Evolutionary conservation across 2,113 vertebrate genomes (phyloP).

Genomic region (Arothron firmamentum): DNA sequence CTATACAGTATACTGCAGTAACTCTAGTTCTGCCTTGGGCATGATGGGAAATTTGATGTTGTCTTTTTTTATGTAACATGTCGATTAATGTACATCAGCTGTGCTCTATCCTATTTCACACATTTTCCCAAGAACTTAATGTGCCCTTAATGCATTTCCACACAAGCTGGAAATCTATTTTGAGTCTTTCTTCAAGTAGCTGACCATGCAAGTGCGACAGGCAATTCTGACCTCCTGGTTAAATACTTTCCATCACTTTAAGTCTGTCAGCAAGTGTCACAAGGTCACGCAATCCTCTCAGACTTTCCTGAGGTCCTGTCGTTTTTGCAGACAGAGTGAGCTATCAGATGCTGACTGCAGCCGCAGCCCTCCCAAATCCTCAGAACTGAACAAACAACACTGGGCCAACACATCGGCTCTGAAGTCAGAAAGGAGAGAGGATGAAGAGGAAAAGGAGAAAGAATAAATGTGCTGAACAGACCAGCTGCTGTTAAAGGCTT

Average conservation of each 20-base stretch:
- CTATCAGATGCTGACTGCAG: constrained; percentile 25
- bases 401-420: neutral
- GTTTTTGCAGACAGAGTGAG: constrained; percentile 21
- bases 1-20: constrained; percentile 13
- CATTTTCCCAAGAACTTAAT: constrained; percentile 45
- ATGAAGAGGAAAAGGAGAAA: constrained; percentile 35
- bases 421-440: constrained; percentile 29
- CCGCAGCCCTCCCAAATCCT: constrained; percentile 27
- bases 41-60: neutral
- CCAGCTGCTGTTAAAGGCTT: constrained; percentile 30
- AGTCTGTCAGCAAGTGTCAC: constrained; percentile 53
- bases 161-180: constrained; percentile 33
- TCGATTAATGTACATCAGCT: constrained; percentile 44
- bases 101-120: constrained; percentile 54
- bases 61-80: constrained; percentile 43
- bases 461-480: constrained; percentile 45
- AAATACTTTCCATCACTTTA: constrained; percentile 55
- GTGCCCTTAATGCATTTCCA: constrained; percentile 32
- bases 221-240: constrained; percentile 31
- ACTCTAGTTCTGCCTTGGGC: constrained; percentile 4
- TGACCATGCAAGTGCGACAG: constrained; percentile 14
- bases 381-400: constrained; percentile 35
- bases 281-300: constrained; percentile 39
- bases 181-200: constrained; percentile 19
- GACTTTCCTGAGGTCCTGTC: constrained; percentile 24